Conservation (phyloP, 2,888 invertebrate species). For the Lasioglossum pauxillum region DNA sequence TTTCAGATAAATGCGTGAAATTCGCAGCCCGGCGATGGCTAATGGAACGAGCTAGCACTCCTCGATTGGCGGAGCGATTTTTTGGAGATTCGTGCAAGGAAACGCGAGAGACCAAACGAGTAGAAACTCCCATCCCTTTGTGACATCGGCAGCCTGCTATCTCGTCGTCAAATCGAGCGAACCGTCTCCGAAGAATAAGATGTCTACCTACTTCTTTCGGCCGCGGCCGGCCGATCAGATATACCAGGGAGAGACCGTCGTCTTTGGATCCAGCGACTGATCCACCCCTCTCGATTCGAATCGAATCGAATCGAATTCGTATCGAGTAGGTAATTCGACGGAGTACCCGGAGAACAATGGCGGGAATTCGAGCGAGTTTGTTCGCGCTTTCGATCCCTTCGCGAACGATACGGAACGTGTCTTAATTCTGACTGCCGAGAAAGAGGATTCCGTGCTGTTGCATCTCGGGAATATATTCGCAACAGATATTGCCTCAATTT, state of each 20-base stretch:
- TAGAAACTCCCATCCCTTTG: constrained; percentile 61
- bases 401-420: constrained; percentile 19
- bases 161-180: constrained; percentile 67
- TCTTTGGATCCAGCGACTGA: constrained; percentile 59
- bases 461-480: not conserved
- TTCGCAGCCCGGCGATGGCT: not conserved
- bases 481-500: not conserved
- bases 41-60: not conserved
- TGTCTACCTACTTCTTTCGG: constrained; percentile 61
- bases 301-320: constrained; percentile 60
- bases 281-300: constrained; percentile 34
- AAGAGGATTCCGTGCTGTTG: constrained; percentile 16
- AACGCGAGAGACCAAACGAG: constrained; percentile 49
- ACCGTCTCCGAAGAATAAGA: constrained; percentile 70
- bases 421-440: not conserved
- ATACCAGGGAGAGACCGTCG: constrained; percentile 57
- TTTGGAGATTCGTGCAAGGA: not conserved
- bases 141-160: constrained; percentile 66
- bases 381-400: constrained; percentile 40
- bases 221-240: constrained; percentile 66
- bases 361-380: constrained; percentile 18
- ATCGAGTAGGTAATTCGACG: constrained; percentile 65
- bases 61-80: not conserved
- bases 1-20: not conserved
- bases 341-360: constrained; percentile 48